Conservation (phyloP, 2,113 vertebrate genomes). For the Picathartes gymnocephalus region DNA sequence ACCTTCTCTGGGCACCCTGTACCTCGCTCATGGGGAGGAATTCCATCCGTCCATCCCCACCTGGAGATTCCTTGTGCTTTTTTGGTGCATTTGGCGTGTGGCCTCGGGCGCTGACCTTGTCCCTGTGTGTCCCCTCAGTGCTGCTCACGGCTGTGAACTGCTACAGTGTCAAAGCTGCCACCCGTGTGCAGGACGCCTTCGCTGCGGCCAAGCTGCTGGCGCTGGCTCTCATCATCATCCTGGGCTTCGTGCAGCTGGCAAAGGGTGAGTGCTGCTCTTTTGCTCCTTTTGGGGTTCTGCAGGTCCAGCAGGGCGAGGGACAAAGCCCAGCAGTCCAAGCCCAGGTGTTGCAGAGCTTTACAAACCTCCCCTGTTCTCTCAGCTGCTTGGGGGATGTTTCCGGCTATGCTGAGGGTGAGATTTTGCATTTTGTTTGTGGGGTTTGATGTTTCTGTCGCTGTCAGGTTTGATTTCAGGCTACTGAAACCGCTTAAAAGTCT, state of each 20-base stretch:
- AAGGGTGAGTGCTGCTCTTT: slow-evolving; percentile 73
- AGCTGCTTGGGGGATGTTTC: neutral
- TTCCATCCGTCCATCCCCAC: accelerated
- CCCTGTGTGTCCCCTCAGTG: slow-evolving; percentile 67
- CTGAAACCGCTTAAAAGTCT: neutral
- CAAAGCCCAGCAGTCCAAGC: neutral
- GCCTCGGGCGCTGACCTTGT: neutral
- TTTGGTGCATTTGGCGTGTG: accelerated
- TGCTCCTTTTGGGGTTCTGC: neutral
- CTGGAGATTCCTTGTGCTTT: accelerated
- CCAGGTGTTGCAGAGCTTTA: neutral
- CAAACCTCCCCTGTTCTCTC: too few species aligned
- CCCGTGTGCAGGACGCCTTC: slow-evolving; percentile 92
- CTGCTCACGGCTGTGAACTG: slow-evolving; percentile 93
- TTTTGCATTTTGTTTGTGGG: neutral
- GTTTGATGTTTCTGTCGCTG: neutral
- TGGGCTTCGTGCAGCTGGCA: slow-evolving; percentile 90
- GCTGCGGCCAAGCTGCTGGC: slow-evolving; percentile 92
- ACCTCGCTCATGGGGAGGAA: accelerated
- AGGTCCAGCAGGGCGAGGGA: neutral
- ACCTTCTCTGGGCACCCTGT: neutral
- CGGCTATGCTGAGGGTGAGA: neutral
- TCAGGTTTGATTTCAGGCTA: neutral
- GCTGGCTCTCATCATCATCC: slow-evolving; percentile 87
- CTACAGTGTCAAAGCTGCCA: slow-evolving; percentile 95